phyloP scores from a whole-genome alignment of 2,888 invertebrate species.

The Rotaria socialis region DNA sequence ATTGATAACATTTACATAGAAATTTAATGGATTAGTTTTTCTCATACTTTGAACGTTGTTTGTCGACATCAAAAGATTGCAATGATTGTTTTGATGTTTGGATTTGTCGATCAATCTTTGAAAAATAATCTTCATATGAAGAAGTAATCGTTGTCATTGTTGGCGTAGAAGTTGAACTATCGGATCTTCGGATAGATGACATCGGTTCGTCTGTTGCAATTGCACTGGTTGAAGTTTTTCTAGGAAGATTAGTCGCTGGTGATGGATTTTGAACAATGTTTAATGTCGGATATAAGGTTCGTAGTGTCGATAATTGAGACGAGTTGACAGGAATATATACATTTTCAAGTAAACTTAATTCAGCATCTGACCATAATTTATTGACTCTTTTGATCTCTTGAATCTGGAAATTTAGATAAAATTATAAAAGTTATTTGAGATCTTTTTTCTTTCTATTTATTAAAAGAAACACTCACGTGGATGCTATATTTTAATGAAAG shows the following conservation, averaged over 20 bases:
- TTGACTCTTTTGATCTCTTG: conserved; percentile 12
- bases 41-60: neutral
- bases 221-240: neutral
- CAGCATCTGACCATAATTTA: conserved; percentile 22
- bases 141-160: neutral
- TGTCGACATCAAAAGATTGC: neutral
- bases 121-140: conserved; percentile 12
- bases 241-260: neutral
- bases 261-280: neutral
- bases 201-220: neutral
- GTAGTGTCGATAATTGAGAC: neutral
- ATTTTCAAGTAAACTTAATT: neutral
- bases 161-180: neutral
- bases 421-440: too few species aligned
- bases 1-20: neutral
- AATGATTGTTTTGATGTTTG: neutral
- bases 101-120: conserved; percentile 1
- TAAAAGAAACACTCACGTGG: neutral
- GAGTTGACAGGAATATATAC: neutral
- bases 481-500: neutral
- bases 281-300: neutral
- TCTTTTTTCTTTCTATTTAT: too few species aligned
- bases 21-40: neutral
- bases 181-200: neutral
- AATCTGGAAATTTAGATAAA: neutral